These are phyloP conservation scores for Hyposoter dolosus DNA, from an alignment of 2,888 invertebrate genomes.

Conservation along the genomic window DNA sequence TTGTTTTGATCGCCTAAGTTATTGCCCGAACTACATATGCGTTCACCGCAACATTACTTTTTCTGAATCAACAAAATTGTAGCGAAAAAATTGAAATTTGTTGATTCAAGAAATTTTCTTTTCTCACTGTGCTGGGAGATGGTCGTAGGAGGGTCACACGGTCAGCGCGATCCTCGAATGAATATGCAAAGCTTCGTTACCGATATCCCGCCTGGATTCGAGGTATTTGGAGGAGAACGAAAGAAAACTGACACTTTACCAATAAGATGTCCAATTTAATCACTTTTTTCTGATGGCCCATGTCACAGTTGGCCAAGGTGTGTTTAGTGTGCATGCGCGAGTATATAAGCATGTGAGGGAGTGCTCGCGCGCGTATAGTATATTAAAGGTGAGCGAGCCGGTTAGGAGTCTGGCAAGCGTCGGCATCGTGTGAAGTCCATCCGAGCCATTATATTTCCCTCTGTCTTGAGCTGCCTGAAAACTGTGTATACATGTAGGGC, in stretches of 20 bases:
- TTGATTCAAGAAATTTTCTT: too few species aligned
- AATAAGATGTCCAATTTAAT: conserved; percentile 11
- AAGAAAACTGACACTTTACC: neutral
- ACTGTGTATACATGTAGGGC: conserved; percentile 73
- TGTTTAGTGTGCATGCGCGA: neutral
- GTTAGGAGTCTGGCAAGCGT: conserved; percentile 73
- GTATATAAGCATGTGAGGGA: too few species aligned
- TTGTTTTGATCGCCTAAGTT: too few species aligned
- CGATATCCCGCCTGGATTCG: neutral
- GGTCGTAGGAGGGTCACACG: too few species aligned
- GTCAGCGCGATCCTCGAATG: too few species aligned
- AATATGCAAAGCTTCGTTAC: neutral
- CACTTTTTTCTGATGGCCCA: neutral
- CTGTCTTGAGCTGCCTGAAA: conserved; percentile 80
- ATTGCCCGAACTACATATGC: too few species aligned
- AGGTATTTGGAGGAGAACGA: too few species aligned
- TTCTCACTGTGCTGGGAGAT: too few species aligned
- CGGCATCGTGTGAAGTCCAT: conserved; percentile 85
- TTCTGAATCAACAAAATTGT: too few species aligned
- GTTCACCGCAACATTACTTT: too few species aligned
- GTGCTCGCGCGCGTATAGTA: neutral
- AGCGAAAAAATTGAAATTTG: too few species aligned
- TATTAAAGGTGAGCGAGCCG: conserved; percentile 67
- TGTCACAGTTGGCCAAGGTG: too few species aligned
- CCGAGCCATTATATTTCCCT: conserved; percentile 83